Evolutionary conservation across 2,888 invertebrate genomes (phyloP), one percentile per base, ranked within the genome.

Genomic region (Argyra leucocephala): DNA sequence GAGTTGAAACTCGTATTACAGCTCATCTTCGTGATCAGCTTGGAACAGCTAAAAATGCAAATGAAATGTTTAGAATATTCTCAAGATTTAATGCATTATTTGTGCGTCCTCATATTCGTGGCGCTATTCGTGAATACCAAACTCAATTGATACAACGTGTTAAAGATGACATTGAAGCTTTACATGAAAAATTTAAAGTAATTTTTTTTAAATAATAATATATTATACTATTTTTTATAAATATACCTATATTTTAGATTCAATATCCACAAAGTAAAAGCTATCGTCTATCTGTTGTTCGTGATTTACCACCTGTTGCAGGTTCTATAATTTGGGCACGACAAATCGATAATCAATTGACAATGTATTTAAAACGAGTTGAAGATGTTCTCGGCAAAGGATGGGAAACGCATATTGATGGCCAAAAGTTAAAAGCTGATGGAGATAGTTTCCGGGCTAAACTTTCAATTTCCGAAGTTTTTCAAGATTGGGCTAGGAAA

Each of bases 241-340:
- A 22, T 22, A 23, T 57, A 63, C 67, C 71, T 62, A 67, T 70
- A 24, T 58, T 72, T 9, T 72, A 91, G 89, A 92, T 96, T 60
- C 96, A 96, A 82, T 98, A 97, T 80, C 91, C 91, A 0, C 91
- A 93, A 81, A 96, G 95, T 74, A 95, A 96, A 80, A 92, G 95
- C 72, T 95, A 92, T 70, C 86, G 89, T 26, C 88, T 97, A 79
- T 96, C 96, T 63, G 87, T 89, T 69, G 91, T 93, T 15, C 86
- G 96, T 66, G 99, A 99, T 81, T 82, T 99, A 72, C 98, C 98
- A 5, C 97, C 97, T 0, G 93, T 99, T 22, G 93, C 98, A 31
- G 98, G 98, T 0, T 96, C 95, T 65, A 98, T 99, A 72, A 95
- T 99, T 72, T 99, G 99, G 99, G 96, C 97, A 4, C 91, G 94